Conservation (phyloP, 2,797 vertebrate genomes). For the Micropoecilia bifurca region DNA sequence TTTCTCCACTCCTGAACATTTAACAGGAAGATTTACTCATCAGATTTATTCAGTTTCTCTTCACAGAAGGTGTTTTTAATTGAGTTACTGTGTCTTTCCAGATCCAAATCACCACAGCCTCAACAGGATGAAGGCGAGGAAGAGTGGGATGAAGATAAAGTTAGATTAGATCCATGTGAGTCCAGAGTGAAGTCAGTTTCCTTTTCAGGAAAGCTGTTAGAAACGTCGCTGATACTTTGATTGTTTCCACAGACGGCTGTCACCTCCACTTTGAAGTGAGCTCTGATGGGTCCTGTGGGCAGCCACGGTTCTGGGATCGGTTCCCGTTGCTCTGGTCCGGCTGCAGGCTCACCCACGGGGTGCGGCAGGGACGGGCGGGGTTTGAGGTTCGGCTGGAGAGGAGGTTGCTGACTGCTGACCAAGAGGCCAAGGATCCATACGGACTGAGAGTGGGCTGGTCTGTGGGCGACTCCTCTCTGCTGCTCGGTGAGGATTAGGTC, state of each 20-base stretch:
- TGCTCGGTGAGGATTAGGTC: constrained; percentile 82
- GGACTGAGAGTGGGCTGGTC: constrained; percentile 91
- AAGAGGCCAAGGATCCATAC: constrained; percentile 61
- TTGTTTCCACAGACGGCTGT: constrained; percentile 79
- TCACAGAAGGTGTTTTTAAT: not conserved
- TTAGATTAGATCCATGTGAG: constrained; percentile 88
- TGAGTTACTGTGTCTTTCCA: constrained; percentile 44
- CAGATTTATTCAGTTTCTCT: not conserved
- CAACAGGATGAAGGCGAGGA: constrained; percentile 67
- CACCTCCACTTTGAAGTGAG: constrained; percentile 91
- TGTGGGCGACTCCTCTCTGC: constrained; percentile 75
- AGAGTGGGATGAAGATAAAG: constrained; percentile 77
- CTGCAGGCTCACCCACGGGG: constrained; percentile 89
- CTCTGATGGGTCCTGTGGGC: constrained; percentile 84
- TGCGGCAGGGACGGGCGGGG: constrained; percentile 83
- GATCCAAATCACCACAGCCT: constrained; percentile 86
- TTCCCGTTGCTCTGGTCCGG: constrained; percentile 91
- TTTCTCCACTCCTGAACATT: not conserved
- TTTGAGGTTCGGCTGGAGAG: constrained; percentile 91
- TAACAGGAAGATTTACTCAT: not conserved
- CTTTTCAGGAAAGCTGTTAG: not conserved
- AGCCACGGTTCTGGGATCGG: constrained; percentile 86
- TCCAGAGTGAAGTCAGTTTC: constrained; percentile 12
- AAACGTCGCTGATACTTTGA: not conserved
- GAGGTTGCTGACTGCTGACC: constrained; percentile 74